phyloP scores from a whole-genome alignment of 2,888 invertebrate species.

The Danaus chrysippus region DNA sequence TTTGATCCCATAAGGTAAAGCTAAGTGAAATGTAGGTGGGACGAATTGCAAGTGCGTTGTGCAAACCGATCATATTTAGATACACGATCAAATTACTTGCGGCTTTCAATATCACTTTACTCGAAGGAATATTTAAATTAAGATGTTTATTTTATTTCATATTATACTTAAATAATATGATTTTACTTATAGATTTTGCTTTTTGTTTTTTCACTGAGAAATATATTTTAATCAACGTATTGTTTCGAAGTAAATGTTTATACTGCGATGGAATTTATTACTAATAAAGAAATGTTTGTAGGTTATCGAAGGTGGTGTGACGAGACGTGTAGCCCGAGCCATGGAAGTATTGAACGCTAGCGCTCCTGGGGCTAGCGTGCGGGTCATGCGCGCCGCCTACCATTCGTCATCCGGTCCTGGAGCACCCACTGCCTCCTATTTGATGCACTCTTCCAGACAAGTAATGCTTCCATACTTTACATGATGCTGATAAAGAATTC shows the following conservation, averaged over 20 bases:
- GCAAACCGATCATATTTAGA: slow-evolving; percentile 17
- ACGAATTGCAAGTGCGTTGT: slow-evolving; percentile 5
- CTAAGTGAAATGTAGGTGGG: slow-evolving; percentile 1
- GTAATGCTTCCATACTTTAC: slow-evolving; percentile 38
- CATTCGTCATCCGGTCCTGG: slow-evolving; percentile 68
- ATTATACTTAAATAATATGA: too few species aligned
- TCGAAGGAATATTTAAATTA: too few species aligned
- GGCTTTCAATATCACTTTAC: slow-evolving; percentile 19
- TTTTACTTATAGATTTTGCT: too few species aligned
- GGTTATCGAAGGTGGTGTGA: slow-evolving; percentile 72
- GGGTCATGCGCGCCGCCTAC: slow-evolving; percentile 83
- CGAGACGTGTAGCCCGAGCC: slow-evolving; percentile 72
- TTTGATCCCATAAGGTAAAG: not conserved
- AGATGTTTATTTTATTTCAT: too few species aligned
- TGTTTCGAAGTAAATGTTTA: not conserved
- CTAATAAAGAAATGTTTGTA: slow-evolving; percentile 35
- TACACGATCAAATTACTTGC: slow-evolving; percentile 20
- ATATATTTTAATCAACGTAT: not conserved
- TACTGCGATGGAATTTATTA: not conserved
- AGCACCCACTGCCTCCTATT: slow-evolving; percentile 61
- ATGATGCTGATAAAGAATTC: not conserved
- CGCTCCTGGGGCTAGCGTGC: slow-evolving; percentile 83
- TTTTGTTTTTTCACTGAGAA: not conserved
- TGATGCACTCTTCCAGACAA: slow-evolving; percentile 69
- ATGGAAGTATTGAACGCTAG: slow-evolving; percentile 86